Evolutionary conservation across 2,888 invertebrate species (phyloP).

Genomic region (Endotricha flammealis): DNA sequence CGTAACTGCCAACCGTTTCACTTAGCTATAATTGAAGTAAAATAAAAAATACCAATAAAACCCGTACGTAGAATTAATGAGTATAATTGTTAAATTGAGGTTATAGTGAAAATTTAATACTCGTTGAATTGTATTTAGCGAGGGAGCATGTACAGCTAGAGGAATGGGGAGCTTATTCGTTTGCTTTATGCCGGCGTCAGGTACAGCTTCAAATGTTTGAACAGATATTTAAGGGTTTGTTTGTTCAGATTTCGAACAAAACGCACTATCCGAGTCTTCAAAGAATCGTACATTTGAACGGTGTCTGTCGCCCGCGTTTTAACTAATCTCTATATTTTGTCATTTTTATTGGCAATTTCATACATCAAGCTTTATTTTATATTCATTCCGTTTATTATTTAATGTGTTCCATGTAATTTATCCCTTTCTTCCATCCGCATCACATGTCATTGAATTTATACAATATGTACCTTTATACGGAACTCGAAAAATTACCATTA

Average conservation of each 20-base stretch:
- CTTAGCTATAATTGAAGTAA: slow-evolving; percentile 44
- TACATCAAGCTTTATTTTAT: slow-evolving; percentile 15
- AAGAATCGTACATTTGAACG: too few species aligned
- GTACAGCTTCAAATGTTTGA: neutral
- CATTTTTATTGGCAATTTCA: too few species aligned
- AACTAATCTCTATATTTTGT: too few species aligned
- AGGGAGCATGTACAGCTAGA: slow-evolving; percentile 33
- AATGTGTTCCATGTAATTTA: slow-evolving; percentile 7
- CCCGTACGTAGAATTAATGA: slow-evolving; percentile 61
- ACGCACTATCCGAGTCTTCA: too few species aligned
- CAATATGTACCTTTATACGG: neutral
- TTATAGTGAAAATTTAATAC: slow-evolving; percentile 74
- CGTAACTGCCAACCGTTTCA: slow-evolving; percentile 68
- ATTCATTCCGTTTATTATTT: slow-evolving; percentile 11
- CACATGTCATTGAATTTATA: neutral
- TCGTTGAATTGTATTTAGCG: slow-evolving; percentile 62
- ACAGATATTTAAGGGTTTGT: too few species aligned
- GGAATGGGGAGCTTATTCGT: slow-evolving; percentile 29
- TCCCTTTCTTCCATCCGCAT: slow-evolving; percentile 8
- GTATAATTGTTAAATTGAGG: slow-evolving; percentile 66
- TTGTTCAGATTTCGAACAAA: too few species aligned
- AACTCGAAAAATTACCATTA: slow-evolving; percentile 1
- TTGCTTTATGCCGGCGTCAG: slow-evolving; percentile 23
- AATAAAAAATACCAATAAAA: slow-evolving; percentile 41
- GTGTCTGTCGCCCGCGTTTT: too few species aligned